A percentile compares a stretch with the other conserved stretches of the same genome.
Conservation (phyloP, 2,797 vertebrate genomes). For the Oceanodroma leucorhoa region DNA sequence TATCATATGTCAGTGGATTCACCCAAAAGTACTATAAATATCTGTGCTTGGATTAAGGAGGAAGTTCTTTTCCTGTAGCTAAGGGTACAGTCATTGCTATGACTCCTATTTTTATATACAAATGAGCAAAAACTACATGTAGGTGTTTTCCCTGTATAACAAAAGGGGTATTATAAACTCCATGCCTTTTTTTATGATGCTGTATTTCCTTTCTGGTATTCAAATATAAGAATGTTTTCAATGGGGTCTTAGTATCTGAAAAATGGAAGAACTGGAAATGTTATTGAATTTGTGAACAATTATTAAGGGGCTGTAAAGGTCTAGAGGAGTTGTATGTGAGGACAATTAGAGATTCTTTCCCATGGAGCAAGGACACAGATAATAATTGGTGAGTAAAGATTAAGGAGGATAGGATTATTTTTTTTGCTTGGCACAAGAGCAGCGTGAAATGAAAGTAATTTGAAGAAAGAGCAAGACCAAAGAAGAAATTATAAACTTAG, state of each 20-base stretch:
- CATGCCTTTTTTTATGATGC: background rate
- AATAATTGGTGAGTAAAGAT: background rate
- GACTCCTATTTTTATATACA: conserved; percentile 44
- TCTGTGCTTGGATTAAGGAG: background rate
- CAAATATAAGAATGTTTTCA: background rate
- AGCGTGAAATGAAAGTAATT: background rate
- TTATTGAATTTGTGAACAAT: background rate
- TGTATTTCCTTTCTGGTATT: conserved; percentile 18
- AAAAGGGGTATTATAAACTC: conserved; percentile 24
- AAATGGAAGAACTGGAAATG: background rate
- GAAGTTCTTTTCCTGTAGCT: conserved; percentile 38
- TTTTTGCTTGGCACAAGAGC: background rate
- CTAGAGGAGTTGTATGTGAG: background rate
- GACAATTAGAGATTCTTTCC: background rate
- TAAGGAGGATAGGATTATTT: background rate
- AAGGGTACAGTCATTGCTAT: conserved; percentile 29
- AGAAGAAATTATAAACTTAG: background rate
- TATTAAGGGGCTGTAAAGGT: background rate
- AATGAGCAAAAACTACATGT: conserved; percentile 21
- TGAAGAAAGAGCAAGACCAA: conserved; percentile 3
- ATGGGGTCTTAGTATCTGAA: background rate
- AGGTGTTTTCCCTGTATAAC: conserved; percentile 17
- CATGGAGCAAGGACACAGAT: background rate
- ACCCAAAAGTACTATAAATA: conserved; percentile 11
- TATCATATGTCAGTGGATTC: conserved; percentile 20